phyloP scores from a whole-genome alignment of 2,113 vertebrate species.

The Plestiodon gilberti region DNA sequence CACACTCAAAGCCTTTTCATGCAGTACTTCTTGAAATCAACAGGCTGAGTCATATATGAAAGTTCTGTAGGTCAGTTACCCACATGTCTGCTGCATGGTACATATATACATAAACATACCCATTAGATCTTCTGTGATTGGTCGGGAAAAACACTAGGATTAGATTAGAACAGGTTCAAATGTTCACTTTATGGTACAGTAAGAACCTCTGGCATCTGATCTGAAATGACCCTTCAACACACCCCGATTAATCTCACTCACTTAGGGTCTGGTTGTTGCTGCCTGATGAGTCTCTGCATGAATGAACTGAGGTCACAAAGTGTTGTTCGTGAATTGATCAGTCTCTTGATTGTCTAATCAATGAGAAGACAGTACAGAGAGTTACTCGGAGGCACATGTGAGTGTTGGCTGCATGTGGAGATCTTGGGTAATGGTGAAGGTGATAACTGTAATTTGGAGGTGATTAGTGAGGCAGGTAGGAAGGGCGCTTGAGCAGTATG shows the following conservation, averaged over 20 bases:
- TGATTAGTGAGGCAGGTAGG: background rate
- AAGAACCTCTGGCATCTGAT: background rate
- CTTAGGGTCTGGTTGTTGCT: background rate
- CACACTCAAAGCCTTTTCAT: too few species aligned
- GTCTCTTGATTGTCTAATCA: background rate
- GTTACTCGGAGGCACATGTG: background rate
- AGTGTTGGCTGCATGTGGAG: background rate
- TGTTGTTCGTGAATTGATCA: background rate
- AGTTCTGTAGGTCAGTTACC: too few species aligned
- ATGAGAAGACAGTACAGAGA: background rate
- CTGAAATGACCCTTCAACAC: background rate
- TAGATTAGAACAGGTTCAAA: background rate
- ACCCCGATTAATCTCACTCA: background rate
- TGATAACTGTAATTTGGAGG: background rate
- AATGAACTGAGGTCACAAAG: constrained; percentile 7
- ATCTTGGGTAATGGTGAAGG: background rate
- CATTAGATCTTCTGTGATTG: background rate
- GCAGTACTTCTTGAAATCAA: too few species aligned
- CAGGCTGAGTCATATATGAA: too few species aligned
- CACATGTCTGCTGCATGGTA: too few species aligned
- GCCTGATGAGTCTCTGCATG: background rate
- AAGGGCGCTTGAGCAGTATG: background rate
- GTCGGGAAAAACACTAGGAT: background rate
- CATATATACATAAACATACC: too few species aligned
- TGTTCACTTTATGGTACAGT: background rate